Conservation (phyloP, 2,797 vertebrate genomes). For the Poeciliopsis turneri region DNA sequence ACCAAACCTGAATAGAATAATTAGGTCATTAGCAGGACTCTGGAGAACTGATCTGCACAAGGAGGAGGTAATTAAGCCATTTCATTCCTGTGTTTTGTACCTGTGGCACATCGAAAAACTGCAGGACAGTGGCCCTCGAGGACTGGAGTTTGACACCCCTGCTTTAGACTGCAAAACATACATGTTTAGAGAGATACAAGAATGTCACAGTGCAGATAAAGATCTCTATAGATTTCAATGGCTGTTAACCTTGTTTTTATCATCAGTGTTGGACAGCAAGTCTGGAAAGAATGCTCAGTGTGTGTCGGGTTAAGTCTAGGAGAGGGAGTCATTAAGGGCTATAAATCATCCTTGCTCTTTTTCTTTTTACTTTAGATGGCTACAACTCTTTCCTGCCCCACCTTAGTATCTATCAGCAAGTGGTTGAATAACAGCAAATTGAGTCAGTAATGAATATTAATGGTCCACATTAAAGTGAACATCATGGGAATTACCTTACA, state of each 20-base stretch:
- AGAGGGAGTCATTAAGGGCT: slow-evolving; percentile 19
- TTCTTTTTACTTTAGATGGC: slow-evolving; percentile 8
- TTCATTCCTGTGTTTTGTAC: no score
- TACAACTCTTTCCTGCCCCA: slow-evolving; percentile 11
- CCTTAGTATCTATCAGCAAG: slow-evolving; percentile 14
- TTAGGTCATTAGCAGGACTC: no score
- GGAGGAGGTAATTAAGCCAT: no score
- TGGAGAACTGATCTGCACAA: no score
- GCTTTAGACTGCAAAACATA: neutral
- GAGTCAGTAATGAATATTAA: slow-evolving; percentile 9
- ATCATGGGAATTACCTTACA: slow-evolving; percentile 27
- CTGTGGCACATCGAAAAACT: no score
- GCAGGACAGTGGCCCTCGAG: no score
- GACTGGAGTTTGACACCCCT: no score
- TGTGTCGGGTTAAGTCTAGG: slow-evolving; percentile 19
- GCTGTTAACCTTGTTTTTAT: slow-evolving; percentile 13
- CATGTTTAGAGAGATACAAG: neutral
- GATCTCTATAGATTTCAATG: neutral
- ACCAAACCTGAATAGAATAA: no score
- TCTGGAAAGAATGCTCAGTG: slow-evolving; percentile 11
- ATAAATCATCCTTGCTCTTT: slow-evolving; percentile 18
- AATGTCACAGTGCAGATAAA: neutral
- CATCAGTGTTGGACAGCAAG: slow-evolving; percentile 9
- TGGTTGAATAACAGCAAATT: slow-evolving; percentile 2
- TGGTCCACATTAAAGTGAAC: slow-evolving; percentile 4